Base-by-base conservation (phyloP, 2,113 vertebrate genomes). In the Myotis yumanensis region DNA sequence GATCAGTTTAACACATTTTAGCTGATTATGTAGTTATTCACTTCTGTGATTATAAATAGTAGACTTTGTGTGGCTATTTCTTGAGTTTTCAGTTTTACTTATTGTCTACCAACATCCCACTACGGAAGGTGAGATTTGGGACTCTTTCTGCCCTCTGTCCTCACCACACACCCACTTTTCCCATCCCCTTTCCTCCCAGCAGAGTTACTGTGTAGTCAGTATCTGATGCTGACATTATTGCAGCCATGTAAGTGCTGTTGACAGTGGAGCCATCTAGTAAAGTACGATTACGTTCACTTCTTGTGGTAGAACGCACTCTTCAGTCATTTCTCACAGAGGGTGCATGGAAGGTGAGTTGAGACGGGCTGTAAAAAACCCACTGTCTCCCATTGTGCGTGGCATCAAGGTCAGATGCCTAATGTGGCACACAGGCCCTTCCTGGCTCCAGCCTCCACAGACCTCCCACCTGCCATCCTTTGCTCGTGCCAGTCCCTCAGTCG, bases 151-250 rank as follows among this genome's bases (percentile, higher is more conserved):
- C 32, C 54, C 82, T 32, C 9, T n/a, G 48, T 54, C 25, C 3
- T 8, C 30, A 23, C 57, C 5, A 32, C 73, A 3, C 25, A 28
- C 35, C 20, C 8, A 18, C 7, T 7, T 75, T 62, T 8, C 54
- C 30, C 8, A 11, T 43, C 30, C 40, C 46, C 64, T 59, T 35
- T 52, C 37, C 32, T 87, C 64, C 37, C 25, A 0, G 1, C 7
- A 40, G 35, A 52, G 40, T 48, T 3, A 1, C 11, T 4, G 11
- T 43, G 40, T 12, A 14, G 18, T 75, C 68, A n/a, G 28, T 11
- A 1, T 68, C 82, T 0, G 1, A 30, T 4, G 0, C 37, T 46
- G 2, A 35, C 17, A 0, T 64, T 10, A n/a, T 0, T 32, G 4
- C 2, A 1, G 54, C 43, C 3, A 0, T 28, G 32, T n/a, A 62